Conservation (phyloP, 1,140 invertebrate species). For the Drosophila nigrodunni region DNA sequence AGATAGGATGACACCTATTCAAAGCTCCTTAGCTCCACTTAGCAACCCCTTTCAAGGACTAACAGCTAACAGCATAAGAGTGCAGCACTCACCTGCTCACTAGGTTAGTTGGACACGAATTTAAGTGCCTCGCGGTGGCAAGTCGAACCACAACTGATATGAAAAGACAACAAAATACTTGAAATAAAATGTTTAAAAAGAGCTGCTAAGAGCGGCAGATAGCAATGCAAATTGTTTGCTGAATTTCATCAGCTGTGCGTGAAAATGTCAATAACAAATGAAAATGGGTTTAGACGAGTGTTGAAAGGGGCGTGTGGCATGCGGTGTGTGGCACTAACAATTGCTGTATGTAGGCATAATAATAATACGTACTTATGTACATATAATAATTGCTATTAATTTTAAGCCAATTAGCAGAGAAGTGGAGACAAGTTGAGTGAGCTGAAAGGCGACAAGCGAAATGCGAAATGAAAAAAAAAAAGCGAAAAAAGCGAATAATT, state of each 20-base stretch:
- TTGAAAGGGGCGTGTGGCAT: not conserved
- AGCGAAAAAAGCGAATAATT: slow-evolving; percentile 59
- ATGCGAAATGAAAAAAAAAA: not conserved
- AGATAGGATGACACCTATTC: too few species aligned
- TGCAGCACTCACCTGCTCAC: slow-evolving; percentile 1
- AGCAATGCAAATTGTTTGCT: slow-evolving; percentile 21
- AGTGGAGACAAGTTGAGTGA: slow-evolving; percentile 35
- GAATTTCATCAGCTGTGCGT: slow-evolving; percentile 59
- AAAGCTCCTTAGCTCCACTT: too few species aligned
- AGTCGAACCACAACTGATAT: slow-evolving; percentile 4
- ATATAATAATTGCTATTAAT: slow-evolving; percentile 67
- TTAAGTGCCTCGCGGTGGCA: slow-evolving; percentile 12
- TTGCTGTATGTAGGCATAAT: slow-evolving; percentile 32
- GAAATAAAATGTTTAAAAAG: not conserved
- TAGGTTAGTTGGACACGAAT: not conserved
- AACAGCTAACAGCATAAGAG: too few species aligned
- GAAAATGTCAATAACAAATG: not conserved
- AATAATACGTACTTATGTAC: slow-evolving; percentile 57
- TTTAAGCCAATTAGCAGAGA: slow-evolving; percentile 72
- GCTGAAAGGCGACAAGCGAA: slow-evolving; percentile 33
- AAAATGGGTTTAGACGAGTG: not conserved
- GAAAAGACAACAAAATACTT: not conserved
- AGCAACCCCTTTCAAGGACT: too few species aligned
- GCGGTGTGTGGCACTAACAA: slow-evolving; percentile 1
- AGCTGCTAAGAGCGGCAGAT: not conserved